These are phyloP conservation scores for Corythaeola cristata DNA, from an alignment of 2,113 vertebrate species.

Conservation along the genomic window DNA sequence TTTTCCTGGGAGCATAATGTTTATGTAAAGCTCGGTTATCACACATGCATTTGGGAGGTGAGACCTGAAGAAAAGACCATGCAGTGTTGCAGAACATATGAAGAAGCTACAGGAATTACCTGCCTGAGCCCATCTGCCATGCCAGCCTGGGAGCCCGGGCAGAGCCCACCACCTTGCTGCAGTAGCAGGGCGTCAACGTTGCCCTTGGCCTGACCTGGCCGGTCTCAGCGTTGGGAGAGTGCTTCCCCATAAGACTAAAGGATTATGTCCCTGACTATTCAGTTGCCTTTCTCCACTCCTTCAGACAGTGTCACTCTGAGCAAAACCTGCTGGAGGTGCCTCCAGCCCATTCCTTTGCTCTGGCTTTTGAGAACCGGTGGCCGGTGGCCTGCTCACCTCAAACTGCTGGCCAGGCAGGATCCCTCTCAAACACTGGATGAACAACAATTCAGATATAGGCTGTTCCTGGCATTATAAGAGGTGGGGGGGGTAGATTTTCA, in stretches of 20 bases:
- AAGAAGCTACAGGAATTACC: background rate
- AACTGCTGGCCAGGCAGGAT: background rate
- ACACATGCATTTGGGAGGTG: rapidly evolving
- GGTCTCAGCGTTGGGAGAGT: rapidly evolving
- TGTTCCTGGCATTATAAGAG: background rate
- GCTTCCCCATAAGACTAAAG: background rate
- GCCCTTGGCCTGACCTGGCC: background rate
- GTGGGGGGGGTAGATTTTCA: too few species aligned
- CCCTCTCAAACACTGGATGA: background rate
- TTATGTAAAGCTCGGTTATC: background rate
- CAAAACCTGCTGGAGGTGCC: background rate
- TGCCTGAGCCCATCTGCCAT: rapidly evolving
- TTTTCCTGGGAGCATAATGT: background rate
- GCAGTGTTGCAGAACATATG: background rate
- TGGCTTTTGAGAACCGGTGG: background rate
- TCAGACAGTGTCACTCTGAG: rapidly evolving
- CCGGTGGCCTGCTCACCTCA: background rate
- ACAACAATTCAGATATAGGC: background rate
- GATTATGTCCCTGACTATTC: background rate
- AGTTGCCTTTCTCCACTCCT: background rate
- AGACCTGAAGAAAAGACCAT: background rate
- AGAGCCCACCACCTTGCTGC: background rate
- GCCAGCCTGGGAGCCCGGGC: background rate
- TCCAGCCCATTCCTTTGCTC: rapidly evolving
- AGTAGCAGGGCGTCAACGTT: rapidly evolving